Evolutionary conservation across 2,113 vertebrate genomes (phyloP).

Genomic region (Myxocyprinus asiaticus): DNA sequence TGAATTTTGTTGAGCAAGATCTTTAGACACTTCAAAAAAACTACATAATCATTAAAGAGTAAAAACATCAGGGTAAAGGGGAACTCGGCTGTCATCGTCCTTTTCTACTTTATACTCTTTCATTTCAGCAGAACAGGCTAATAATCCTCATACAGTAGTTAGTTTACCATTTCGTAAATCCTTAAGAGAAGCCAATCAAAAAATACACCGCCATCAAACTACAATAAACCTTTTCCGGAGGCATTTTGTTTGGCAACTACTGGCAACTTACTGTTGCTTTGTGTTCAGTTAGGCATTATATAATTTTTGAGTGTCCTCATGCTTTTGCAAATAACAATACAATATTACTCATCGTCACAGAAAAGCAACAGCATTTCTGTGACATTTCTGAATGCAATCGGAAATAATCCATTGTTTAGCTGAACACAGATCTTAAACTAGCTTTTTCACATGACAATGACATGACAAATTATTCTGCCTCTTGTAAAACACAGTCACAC

Average conservation of each 20-base stretch:
- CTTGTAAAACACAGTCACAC: constrained; percentile 25
- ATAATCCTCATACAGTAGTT: background rate
- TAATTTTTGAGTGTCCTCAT: background rate
- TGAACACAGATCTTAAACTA: background rate
- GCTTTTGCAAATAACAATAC: too few relatives aligned
- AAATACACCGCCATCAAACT: background rate
- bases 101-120: background rate
- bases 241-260: background rate
- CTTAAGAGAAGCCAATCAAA: too few relatives aligned
- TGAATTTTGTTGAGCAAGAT: constrained; percentile 45
- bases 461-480: background rate
- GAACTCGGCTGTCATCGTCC: background rate
- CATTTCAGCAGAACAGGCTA: background rate
- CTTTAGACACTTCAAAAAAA: background rate
- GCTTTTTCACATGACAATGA: constrained; percentile 3
- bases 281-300: background rate
- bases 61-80: constrained; percentile 26
- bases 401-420: background rate
- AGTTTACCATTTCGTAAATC: background rate
- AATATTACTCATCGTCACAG: background rate
- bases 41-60: too few relatives aligned
- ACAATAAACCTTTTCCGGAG: background rate
- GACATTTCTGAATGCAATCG: background rate
- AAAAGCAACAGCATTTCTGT: background rate
- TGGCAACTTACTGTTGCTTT: too few relatives aligned